Percentiles rank a stretch among this genome's conserved stretches.
Conservation (phyloP, 2,797 vertebrate genomes). For the Amblyraja radiata region DNA sequence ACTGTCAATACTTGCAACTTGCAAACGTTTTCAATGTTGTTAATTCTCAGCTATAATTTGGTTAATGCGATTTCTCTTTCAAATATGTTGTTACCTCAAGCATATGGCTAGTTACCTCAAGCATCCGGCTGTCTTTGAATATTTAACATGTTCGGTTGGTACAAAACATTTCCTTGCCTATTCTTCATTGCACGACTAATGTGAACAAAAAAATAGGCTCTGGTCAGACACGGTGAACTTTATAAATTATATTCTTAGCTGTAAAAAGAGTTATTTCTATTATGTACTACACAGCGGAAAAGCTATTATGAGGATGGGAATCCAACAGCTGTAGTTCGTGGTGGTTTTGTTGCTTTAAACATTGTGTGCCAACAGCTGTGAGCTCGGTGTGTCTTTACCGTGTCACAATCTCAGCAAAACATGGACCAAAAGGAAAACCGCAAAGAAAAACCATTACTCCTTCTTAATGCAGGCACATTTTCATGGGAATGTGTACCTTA, state of each 20-base stretch:
- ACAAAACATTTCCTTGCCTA: background rate
- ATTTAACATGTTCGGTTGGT: background rate
- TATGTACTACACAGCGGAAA: background rate
- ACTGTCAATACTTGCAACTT: background rate
- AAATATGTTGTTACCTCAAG: background rate
- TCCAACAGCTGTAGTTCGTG: conserved; percentile 49
- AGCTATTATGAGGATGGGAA: conserved; percentile 53
- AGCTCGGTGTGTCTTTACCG: conserved; percentile 18
- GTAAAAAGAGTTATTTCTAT: background rate
- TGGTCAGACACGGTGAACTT: background rate
- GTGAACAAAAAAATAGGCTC: background rate
- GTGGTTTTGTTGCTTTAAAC: conserved; percentile 42
- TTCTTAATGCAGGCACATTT: conserved; percentile 44
- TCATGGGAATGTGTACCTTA: conserved; percentile 52
- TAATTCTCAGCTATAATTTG: background rate
- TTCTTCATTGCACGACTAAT: background rate
- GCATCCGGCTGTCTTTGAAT: background rate
- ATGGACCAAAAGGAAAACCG: conserved; percentile 39
- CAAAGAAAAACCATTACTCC: conserved; percentile 47
- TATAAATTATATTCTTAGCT: background rate
- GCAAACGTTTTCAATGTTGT: background rate
- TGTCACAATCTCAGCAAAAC: conserved; percentile 40
- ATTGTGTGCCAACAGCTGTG: conserved; percentile 48
- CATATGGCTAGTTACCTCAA: background rate
- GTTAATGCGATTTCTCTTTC: background rate